These are phyloP conservation scores for Centroberyx gerrardi DNA, from an alignment of 2,797 vertebrate species.

Conservation along the genomic window DNA sequence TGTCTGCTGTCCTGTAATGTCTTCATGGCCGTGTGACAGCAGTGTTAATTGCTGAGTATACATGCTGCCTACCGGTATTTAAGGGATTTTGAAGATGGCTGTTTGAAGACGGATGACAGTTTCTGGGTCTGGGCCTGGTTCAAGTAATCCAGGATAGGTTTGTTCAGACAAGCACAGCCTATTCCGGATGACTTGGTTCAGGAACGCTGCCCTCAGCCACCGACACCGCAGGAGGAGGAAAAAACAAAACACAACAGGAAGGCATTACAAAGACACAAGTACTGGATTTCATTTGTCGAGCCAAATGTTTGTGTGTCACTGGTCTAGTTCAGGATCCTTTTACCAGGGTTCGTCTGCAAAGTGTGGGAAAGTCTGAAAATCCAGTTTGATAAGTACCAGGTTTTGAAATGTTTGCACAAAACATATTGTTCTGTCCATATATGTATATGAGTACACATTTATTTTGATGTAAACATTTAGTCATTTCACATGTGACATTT, in stretches of 20 bases:
- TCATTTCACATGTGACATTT: no score
- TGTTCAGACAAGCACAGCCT: constrained; percentile 93
- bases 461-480: no score
- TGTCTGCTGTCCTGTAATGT: neutral
- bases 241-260: neutral
- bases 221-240: constrained; percentile 17
- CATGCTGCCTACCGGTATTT: constrained; percentile 30
- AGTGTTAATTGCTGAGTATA: constrained; percentile 51
- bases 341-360: neutral
- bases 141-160: constrained; percentile 99
- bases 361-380: neutral
- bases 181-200: constrained; percentile 98
- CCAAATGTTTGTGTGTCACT: neutral
- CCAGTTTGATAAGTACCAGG: neutral
- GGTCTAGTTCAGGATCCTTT: neutral
- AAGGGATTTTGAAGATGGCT: constrained; percentile 8
- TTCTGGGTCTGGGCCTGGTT: constrained; percentile 87
- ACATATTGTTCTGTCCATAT: no score
- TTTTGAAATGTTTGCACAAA: neutral
- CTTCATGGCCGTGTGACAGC: constrained; percentile 8
- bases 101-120: constrained; percentile 32
- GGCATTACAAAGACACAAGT: constrained; percentile 13
- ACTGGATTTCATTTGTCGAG: constrained; percentile 11
- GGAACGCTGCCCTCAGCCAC: constrained; percentile 81
- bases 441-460: no score